Evolutionary conservation across 2,888 invertebrate species (phyloP).

Genomic region (Hemistola chrysoprasaria): DNA sequence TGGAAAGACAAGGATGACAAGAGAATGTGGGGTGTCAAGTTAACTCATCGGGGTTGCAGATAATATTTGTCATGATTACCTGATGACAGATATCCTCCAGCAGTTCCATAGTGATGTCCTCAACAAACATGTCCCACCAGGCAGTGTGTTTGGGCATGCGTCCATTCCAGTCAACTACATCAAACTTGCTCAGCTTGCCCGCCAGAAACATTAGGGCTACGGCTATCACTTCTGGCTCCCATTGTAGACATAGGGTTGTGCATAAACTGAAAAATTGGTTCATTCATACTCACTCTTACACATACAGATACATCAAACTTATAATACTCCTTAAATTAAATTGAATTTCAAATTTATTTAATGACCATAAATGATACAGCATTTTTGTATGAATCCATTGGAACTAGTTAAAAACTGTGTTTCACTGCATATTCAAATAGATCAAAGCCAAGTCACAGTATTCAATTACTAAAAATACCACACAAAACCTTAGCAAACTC

Average conservation of each 20-base stretch:
- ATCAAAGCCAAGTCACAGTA: no score
- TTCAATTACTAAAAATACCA: no score
- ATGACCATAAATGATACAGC: no score
- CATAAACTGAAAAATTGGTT: conserved; percentile 84
- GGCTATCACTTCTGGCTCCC: conserved; percentile 99
- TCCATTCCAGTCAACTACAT: conserved; percentile 96
- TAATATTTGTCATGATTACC: conserved; percentile 78
- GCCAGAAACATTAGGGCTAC: conserved; percentile 98
- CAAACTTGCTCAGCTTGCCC: conserved; percentile 97
- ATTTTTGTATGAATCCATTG: no score
- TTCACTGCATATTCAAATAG: no score
- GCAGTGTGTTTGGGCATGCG: conserved; percentile 87
- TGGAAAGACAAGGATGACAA: no score
- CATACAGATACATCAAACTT: no score
- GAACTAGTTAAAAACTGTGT: no score
- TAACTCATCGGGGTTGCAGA: neutral
- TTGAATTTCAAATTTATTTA: no score
- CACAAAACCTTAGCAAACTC: no score
- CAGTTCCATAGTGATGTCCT: conserved; percentile 96
- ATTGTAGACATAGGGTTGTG: conserved; percentile 97
- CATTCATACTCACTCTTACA: neutral
- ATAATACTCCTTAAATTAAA: no score
- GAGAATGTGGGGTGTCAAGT: no score
- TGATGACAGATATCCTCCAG: conserved; percentile 99
- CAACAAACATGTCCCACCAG: conserved; percentile 99